Percentiles rank a stretch among this genome's conserved stretches.
These are phyloP conservation scores for Coilia nasus DNA, from an alignment of 2,797 vertebrate species.

Conservation along the genomic window DNA sequence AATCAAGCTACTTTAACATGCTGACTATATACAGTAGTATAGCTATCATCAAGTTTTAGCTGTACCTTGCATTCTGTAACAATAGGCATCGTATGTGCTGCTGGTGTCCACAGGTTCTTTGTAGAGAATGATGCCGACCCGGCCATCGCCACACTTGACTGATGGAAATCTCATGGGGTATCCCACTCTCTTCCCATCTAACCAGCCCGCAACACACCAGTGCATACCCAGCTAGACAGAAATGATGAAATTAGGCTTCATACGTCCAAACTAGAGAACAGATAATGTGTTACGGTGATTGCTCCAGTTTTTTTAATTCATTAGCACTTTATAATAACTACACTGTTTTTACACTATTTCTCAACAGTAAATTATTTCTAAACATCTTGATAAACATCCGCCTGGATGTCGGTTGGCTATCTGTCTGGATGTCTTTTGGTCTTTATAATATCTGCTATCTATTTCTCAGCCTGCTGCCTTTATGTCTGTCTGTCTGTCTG, in stretches of 20 bases:
- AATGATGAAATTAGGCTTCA: neutral
- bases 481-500: no score
- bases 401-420: no score
- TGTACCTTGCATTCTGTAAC: slow-evolving; percentile 85
- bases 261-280: neutral
- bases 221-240: slow-evolving; percentile 88
- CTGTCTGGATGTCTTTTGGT: no score
- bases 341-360: no score
- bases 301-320: no score
- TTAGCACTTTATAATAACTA: no score
- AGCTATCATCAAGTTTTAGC: neutral
- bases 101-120: slow-evolving; percentile 77
- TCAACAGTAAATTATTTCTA: no score
- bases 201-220: slow-evolving; percentile 89
- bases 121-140: slow-evolving; percentile 85
- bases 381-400: no score
- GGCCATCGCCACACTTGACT: slow-evolving; percentile 79
- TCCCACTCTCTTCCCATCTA: slow-evolving; percentile 82
- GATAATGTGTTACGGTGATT: neutral
- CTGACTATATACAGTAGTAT: no score
- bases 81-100: slow-evolving; percentile 88
- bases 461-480: no score
- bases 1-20: neutral
- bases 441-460: no score
- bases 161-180: slow-evolving; percentile 86